Conservation (phyloP, 2,113 vertebrate species). For the Muscicapa adusta region DNA sequence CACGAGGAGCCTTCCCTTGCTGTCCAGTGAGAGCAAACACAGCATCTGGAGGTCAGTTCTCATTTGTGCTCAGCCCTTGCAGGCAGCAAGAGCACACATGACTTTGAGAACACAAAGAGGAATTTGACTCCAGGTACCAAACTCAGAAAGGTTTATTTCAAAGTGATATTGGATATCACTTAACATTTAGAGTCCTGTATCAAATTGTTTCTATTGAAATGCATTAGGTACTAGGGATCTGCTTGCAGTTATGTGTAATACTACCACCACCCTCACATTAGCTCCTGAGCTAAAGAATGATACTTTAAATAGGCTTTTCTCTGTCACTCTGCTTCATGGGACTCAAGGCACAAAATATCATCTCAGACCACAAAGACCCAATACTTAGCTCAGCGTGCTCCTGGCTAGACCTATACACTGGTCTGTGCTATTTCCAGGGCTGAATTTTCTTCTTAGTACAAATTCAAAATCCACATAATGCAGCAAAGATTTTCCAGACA, state of each 20-base stretch:
- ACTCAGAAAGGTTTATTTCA: neutral
- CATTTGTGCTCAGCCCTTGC: neutral
- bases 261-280: neutral
- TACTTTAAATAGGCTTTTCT: neutral
- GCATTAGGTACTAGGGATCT: neutral
- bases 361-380: neutral
- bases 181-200: neutral
- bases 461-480: neutral
- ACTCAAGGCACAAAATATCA: neutral
- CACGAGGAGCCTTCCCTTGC: neutral
- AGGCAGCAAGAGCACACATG: fast-evolving
- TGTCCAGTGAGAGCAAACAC: neutral
- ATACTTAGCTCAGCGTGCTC: neutral
- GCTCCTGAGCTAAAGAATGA: neutral
- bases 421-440: neutral
- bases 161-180: neutral
- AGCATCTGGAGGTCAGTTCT: fast-evolving
- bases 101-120: neutral
- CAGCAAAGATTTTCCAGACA: neutral
- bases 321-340: neutral
- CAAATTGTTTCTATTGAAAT: neutral
- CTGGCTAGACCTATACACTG: neutral
- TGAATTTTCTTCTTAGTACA: neutral
- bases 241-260: neutral
- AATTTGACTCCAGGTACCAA: neutral